Evolutionary conservation across 2,888 invertebrate genomes (phyloP), one percentile per base, ranked within the genome.

Genomic region (Pecten maximus): DNA sequence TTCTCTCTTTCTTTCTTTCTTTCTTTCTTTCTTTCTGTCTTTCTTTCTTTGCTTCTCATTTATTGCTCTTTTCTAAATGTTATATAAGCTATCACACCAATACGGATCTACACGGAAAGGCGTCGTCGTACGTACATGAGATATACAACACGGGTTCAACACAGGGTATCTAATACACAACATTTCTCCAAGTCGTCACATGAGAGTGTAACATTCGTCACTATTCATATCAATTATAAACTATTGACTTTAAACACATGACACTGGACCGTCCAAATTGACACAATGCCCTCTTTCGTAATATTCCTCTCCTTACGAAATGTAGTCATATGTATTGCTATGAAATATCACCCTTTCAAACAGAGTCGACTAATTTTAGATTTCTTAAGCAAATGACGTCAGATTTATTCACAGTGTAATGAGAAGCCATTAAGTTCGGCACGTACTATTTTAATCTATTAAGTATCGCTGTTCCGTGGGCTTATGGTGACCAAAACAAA

Each of bases 401-500:
- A 74, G 35, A 2, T 23, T 10, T 74, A 74, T 74, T 74, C 23
- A 35, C 74, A 35, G 2, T 74, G 0, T 28, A 74, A 28, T 74
- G 74, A 16, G 74, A 74, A 74, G 74, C 15, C 74, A 35, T 74
- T 74, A 23, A 35, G 74, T 35, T 74, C 74, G 28, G 74, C 74
- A 74, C 35, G 35, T 10, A 28, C 28, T 74, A 74, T 28, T 74
- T 74, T 74, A 74, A 74, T 74, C 74, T 74, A 74, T 74, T 74
- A 74, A 74, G 74, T 74, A 74, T 74, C 74, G 74, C 74, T 35
- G 35, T 74, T 74, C 35, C 74, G 35, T 74, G 74, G 35, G 74
- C 74, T 74, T 74, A 74, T 74, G 74, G 74, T 28, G 74, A 74
- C 74, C 74, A 35, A 74, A 74, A 74, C 74, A 74, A 74, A 74